These are phyloP conservation scores for Archilochus colubris DNA, from an alignment of 2,113 vertebrate species.

Conservation along the genomic window DNA sequence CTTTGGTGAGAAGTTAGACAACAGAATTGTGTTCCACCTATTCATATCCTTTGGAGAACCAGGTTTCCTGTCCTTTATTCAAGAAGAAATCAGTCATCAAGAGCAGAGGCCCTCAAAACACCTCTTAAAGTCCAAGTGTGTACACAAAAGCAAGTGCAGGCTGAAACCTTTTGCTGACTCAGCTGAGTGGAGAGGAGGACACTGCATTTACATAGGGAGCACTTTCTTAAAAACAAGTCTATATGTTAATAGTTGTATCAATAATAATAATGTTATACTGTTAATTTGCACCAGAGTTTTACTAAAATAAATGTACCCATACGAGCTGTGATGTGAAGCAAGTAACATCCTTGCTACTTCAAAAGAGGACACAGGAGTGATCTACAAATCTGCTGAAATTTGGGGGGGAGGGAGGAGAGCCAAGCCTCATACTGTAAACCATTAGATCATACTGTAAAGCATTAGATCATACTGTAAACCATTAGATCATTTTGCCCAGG, in stretches of 20 bases:
- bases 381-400: neutral
- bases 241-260: neutral
- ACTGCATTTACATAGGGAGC: neutral
- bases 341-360: neutral
- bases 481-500: too few relatives aligned
- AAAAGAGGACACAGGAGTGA: neutral
- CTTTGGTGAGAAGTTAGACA: neutral
- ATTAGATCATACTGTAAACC: too few relatives aligned
- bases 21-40: neutral
- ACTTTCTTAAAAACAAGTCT: neutral
- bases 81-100: neutral
- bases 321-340: neutral
- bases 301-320: neutral
- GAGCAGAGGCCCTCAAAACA: neutral
- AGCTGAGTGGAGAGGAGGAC: neutral
- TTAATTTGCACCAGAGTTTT: neutral
- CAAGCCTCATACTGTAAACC: neutral
- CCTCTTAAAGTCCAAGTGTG: neutral
- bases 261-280: too few relatives aligned
- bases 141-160: neutral
- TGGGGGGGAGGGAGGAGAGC: fast-evolving
- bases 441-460: neutral
- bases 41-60: neutral
- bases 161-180: neutral
- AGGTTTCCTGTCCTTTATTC: neutral